Evolutionary conservation across 2,113 vertebrate species (phyloP), one percentile per base, ranked within the genome.

Genomic region (Pteruthius melanotis): DNA sequence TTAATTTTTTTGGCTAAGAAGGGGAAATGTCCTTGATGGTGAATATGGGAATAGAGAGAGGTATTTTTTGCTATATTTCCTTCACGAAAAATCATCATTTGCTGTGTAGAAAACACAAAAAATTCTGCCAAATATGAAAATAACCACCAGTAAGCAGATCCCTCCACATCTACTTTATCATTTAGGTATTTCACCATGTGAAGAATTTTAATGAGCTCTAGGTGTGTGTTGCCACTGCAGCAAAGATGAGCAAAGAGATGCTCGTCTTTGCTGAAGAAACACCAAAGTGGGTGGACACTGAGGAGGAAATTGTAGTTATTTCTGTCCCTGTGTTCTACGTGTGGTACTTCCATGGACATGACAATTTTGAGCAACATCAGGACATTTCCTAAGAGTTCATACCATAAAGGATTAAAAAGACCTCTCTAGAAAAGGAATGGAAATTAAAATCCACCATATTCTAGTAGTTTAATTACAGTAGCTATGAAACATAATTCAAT

Each of bases 381-480:
- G 83, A 57, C 17, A 11, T n/a, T 93, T 81, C 64, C 68, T 69
- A 81, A 78, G 63, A 53, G 37, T 82, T 87, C n/a, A 35, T 66
- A 66, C 0, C 0, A 0, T 30, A 75, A 75, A 79, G 8, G 35
- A 93, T 93, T 89, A 71, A 89, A 57, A 8, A 90, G 94, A 53
- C 40, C 45, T 87, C 80, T 57, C 40, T 31, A 86, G 65, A 89
- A 96, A 89, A 79, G 65, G 91, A 95, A 96, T 84, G 65, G 45
- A 91, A 94, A 93, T 93, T 90, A 45, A 91, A 90, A 89, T 71
- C n/a, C 69, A 89, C 52, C n/a, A 4, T 87, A 77, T 74, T 91
- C 72, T 88, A 53, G 80, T 94, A 89, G 53, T 89, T 88, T 96
- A 96, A 96, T 96, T 96, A 95, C 92, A 96, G 93, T 68, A 90